Conservation (phyloP, 2,113 vertebrate genomes). For the crab-eating macaque (Macaca fascicularis) region DNA sequence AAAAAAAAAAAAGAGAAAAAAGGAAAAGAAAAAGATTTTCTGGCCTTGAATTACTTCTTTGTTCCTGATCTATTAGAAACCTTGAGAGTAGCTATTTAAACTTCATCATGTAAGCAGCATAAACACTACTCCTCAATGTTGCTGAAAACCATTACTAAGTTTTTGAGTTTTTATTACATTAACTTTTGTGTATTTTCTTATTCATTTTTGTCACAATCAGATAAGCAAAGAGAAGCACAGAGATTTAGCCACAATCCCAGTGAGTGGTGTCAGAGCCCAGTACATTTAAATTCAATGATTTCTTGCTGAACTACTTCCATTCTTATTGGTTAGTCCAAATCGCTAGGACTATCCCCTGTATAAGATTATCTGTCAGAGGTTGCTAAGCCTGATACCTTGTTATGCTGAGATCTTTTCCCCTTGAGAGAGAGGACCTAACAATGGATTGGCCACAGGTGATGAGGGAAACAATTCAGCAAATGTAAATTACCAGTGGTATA, state of each 20-base stretch:
- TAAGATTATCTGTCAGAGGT: background rate
- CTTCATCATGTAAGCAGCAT: background rate
- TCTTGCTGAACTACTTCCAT: background rate
- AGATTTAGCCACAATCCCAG: background rate
- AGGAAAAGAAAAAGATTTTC: too few species aligned
- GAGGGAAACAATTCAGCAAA: background rate
- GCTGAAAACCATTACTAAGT: background rate
- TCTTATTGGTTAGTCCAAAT: background rate
- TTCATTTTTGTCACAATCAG: background rate
- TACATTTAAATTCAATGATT: background rate
- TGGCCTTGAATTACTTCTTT: background rate
- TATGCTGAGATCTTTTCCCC: background rate
- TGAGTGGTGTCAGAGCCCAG: background rate
- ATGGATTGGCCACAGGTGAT: background rate
- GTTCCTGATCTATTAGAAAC: background rate
- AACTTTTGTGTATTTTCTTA: background rate
- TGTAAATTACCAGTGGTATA: background rate
- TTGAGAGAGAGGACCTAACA: background rate
- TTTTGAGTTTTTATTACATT: background rate
- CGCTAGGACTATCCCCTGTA: background rate
- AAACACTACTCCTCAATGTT: background rate
- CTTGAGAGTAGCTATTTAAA: background rate
- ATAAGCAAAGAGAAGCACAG: background rate
- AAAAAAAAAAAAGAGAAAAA: fast-evolving
- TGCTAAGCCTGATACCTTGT: background rate